Base-by-base conservation (phyloP, 2,797 vertebrate genomes). In the Bovichtus variegatus region DNA sequence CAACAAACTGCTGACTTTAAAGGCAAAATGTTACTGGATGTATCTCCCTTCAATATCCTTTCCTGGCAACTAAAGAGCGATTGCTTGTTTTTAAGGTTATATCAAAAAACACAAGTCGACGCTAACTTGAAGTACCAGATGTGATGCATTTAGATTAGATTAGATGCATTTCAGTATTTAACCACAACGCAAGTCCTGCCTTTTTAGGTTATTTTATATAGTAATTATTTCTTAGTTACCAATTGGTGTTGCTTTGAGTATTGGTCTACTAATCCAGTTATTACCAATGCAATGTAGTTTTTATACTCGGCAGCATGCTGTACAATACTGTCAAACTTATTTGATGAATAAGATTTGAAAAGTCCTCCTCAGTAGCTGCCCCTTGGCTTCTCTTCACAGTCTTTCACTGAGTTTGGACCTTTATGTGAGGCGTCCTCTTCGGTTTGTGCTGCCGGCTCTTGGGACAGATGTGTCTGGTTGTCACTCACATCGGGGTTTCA, bases 391-490 rank as follows among this genome's bases (percentile, higher is more conserved):
- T 86, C 76, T 58, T 51, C 27, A 36, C 40, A 27, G 9, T 62
- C 71, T 70, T 71, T 74, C 44, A 47, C 43, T 0, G 3, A 58
- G 51, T 44, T 47, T 68, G 38, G 57, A 74, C 57, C 49, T 78
- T 58, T 68, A 69, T 80, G 60, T 47, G 49, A 77, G 16, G 5
- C 19, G 1, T 78, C 59, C 50, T 74, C 23, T 27, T 59, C 21
- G 1, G 31, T 69, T 69, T 77, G 44, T 57, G 82, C 79, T 83
- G 34, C 44, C 1, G 62, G 85, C 83, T 89, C 72, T 72, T 60
- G 76, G 81, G 87, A 89, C 89, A 90, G 80, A 90, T 89, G 90
- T 92, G 72, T 81, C 53, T 25, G 49, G 67, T 82, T 85, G 82
- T 88, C 74, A 62, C 54, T 78, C 74, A 62, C 64, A 43, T 12